These are phyloP conservation scores for Virgularia gustaviana DNA, from an alignment of 92 coral and sea anemone genomes.

Conservation along the genomic window DNA sequence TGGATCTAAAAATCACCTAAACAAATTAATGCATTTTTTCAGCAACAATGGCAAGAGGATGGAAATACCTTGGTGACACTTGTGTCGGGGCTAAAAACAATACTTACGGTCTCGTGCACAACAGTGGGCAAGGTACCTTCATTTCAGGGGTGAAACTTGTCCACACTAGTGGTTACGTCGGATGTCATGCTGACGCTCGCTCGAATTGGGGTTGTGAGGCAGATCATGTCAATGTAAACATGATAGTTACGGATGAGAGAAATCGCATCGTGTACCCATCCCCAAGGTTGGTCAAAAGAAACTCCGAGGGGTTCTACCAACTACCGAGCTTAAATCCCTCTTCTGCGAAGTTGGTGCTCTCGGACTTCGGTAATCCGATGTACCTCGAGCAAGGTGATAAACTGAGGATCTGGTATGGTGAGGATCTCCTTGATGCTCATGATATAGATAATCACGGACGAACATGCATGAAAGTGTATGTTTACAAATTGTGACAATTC, in stretches of 20 bases:
- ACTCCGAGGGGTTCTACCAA: neutral
- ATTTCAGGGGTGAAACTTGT: neutral
- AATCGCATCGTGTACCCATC: neutral
- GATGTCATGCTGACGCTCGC: neutral
- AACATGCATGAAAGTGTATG: neutral
- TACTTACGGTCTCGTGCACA: neutral
- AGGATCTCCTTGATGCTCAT: neutral
- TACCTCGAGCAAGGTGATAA: neutral
- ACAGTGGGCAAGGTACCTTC: neutral
- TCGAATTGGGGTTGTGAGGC: neutral
- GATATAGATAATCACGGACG: neutral
- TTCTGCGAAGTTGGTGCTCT: neutral
- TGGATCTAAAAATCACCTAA: too few relatives aligned
- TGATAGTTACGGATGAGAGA: neutral
- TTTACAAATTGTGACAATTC: too few relatives aligned
- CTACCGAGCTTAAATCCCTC: neutral
- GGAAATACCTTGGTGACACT: too few relatives aligned
- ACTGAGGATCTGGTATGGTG: slow-evolving; percentile 1
- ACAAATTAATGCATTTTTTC: too few relatives aligned
- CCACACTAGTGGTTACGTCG: neutral
- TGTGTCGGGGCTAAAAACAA: neutral
- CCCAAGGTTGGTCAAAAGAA: neutral
- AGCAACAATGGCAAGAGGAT: too few relatives aligned
- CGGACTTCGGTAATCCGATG: neutral
- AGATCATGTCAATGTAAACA: neutral